Conservation (phyloP, 2,888 invertebrate genomes). For the Anaspis maculata region DNA sequence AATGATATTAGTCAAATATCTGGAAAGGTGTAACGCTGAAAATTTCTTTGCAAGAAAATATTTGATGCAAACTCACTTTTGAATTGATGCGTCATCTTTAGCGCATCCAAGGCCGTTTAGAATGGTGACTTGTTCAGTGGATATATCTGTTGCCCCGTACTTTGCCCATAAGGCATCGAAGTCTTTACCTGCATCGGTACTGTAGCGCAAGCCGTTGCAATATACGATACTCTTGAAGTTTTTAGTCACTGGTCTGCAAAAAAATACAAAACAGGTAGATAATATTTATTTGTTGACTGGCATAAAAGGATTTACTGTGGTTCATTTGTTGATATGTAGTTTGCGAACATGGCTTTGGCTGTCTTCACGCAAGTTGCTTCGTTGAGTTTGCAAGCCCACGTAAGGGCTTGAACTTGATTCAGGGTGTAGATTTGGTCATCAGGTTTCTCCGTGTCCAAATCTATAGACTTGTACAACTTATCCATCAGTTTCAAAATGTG, state of each 20-base stretch:
- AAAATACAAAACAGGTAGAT: neutral
- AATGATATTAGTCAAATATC: neutral
- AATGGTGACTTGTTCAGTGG: conserved; percentile 53
- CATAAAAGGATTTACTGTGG: too few relatives aligned
- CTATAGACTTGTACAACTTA: neutral
- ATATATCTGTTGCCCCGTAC: conserved; percentile 45
- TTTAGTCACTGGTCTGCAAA: neutral
- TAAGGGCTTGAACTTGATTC: conserved; percentile 16
- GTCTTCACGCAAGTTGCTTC: conserved; percentile 14
- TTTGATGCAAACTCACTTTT: neutral
- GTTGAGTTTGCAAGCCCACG: conserved; percentile 22
- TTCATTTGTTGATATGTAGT: too few relatives aligned
- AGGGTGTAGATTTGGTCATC: conserved; percentile 21
- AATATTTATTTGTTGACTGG: neutral
- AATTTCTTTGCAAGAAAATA: too few relatives aligned
- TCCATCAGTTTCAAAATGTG: conserved; percentile 1
- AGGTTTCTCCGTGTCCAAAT: conserved; percentile 1
- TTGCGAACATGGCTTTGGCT: conserved; percentile 8
- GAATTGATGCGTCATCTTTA: conserved; percentile 25
- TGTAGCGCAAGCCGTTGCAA: conserved; percentile 40
- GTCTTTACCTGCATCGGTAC: conserved; percentile 41
- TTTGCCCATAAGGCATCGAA: conserved; percentile 56
- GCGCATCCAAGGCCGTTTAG: conserved; percentile 59
- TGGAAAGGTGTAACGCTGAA: too few relatives aligned
- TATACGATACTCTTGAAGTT: conserved; percentile 36